Percentiles rank a stretch among this genome's conserved stretches.
Conservation (phyloP, 2,113 vertebrate species). For the Glaucidium brasilianum region DNA sequence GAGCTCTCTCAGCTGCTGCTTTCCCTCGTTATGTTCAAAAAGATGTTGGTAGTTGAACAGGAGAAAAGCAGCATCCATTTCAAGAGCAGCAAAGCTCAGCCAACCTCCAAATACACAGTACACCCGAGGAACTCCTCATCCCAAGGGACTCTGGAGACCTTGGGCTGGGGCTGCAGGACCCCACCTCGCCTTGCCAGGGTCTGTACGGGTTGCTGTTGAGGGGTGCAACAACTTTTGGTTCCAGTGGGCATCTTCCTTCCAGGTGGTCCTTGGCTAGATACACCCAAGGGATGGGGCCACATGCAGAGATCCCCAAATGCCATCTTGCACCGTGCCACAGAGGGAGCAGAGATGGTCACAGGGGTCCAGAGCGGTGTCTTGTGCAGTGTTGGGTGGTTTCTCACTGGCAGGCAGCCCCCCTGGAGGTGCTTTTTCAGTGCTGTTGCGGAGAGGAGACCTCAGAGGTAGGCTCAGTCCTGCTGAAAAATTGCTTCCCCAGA, state of each 20-base stretch:
- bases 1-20: background rate
- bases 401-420: background rate
- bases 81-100: background rate
- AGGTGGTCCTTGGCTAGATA: background rate
- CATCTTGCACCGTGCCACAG: rapidly evolving
- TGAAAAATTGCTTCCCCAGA: background rate
- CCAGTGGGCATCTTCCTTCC: rapidly evolving
- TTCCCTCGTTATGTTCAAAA: background rate
- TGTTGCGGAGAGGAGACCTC: background rate
- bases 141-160: background rate
- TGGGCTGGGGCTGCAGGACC: background rate
- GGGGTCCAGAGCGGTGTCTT: rapidly evolving
- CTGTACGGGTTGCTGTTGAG: rapidly evolving
- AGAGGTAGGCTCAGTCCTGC: background rate
- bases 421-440: background rate
- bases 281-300: background rate
- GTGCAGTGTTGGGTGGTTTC: background rate
- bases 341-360: background rate
- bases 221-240: background rate
- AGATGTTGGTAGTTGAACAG: no score
- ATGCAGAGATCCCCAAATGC: background rate
- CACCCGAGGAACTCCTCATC: background rate
- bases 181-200: background rate
- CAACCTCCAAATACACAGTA: background rate
- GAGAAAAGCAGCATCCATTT: background rate